Conservation (phyloP, 2,797 vertebrate genomes). For the Falco novaeseelandiae region DNA sequence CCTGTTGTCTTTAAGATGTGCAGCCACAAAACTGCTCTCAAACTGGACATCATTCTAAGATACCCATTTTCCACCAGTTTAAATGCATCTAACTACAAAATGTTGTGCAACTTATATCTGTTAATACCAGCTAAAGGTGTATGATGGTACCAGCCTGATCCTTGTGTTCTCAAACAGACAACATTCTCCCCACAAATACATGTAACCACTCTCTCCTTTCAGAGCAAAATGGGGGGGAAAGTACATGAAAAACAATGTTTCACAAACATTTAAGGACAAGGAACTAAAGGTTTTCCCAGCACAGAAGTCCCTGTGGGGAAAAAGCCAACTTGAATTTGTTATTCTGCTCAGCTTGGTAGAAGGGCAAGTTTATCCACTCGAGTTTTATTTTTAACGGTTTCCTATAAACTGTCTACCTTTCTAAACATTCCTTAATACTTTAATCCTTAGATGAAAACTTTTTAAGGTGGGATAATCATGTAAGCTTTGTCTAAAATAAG, state of each 20-base stretch:
- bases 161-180: neutral
- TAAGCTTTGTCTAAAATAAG: neutral
- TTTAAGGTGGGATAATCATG: neutral
- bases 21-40: neutral
- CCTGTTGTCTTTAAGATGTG: neutral
- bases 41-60: neutral
- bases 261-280: constrained; percentile 17
- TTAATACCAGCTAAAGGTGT: neutral
- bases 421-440: neutral
- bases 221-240: neutral
- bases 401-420: constrained; percentile 4
- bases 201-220: neutral
- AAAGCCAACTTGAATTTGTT: constrained; percentile 32
- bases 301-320: constrained; percentile 5
- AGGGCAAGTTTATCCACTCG: constrained; percentile 42
- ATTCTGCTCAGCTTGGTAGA: constrained; percentile 43
- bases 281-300: constrained; percentile 19
- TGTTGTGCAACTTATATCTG: neutral
- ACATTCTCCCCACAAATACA: neutral
- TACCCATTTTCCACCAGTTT: neutral
- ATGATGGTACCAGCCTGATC: neutral
- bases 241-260: neutral
- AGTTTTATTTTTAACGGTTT: constrained; percentile 20
- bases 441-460: neutral
- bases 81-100: neutral